These are phyloP conservation scores for Bradypus variegatus DNA, from an alignment of 2,797 vertebrate species.

Conservation along the genomic window DNA sequence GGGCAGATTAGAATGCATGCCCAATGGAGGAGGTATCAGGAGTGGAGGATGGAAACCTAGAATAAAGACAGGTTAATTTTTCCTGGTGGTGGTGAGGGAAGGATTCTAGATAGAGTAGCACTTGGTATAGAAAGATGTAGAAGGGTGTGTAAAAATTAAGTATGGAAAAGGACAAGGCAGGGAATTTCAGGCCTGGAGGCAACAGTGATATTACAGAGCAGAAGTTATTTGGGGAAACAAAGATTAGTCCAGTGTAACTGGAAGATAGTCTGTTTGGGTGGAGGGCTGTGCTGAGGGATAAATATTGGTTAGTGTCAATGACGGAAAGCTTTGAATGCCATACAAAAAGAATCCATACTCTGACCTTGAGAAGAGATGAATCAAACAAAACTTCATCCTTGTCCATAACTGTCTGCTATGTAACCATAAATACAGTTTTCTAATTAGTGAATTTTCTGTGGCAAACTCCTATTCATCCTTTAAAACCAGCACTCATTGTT, in stretches of 20 bases:
- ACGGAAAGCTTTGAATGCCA: background rate
- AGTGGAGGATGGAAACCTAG: background rate
- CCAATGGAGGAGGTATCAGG: background rate
- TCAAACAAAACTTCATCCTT: background rate
- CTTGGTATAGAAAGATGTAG: background rate
- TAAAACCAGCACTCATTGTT: background rate
- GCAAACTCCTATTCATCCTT: background rate
- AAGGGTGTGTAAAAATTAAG: background rate
- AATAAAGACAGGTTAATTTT: background rate
- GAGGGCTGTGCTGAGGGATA: background rate
- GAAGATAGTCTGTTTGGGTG: background rate
- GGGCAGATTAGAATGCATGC: background rate
- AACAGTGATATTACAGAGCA: background rate
- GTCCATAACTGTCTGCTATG: background rate
- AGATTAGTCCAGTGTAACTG: background rate
- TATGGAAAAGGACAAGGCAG: background rate
- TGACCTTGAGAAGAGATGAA: background rate
- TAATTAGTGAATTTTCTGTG: background rate
- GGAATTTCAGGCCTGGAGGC: background rate
- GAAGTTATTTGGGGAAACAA: background rate
- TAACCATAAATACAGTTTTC: background rate
- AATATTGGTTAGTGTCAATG: background rate
- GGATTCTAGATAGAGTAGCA: background rate
- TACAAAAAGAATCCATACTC: background rate
- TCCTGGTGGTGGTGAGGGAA: background rate